Conservation (phyloP, 2,113 vertebrate species). For the Pachyramphus minor region DNA sequence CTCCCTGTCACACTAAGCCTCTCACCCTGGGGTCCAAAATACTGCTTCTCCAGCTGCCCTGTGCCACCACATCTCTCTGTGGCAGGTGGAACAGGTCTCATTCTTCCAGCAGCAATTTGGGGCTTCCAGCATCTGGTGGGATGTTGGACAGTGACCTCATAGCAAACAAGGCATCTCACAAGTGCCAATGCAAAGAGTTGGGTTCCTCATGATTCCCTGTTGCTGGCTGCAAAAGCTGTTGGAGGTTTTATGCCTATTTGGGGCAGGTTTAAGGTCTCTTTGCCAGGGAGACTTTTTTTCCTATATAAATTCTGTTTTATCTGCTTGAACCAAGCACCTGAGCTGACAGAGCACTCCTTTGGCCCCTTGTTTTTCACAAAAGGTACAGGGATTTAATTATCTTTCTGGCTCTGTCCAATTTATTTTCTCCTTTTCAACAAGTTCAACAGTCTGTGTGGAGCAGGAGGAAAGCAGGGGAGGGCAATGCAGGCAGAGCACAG, state of each 20-base stretch:
- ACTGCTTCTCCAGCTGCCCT: neutral
- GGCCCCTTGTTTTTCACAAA: neutral
- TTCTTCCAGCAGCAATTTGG: neutral
- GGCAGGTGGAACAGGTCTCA: fast-evolving
- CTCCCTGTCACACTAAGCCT: neutral
- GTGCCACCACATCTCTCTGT: fast-evolving
- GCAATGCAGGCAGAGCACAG: neutral
- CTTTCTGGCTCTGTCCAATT: neutral
- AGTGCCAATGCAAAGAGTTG: neutral
- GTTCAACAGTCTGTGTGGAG: fast-evolving
- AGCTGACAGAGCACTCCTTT: neutral
- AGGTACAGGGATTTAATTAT: neutral
- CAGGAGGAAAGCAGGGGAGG: neutral
- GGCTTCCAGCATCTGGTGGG: neutral
- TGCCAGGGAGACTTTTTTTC: neutral
- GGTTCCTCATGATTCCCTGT: fast-evolving
- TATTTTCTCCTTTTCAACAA: neutral
- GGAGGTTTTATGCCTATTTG: neutral
- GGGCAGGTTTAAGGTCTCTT: neutral
- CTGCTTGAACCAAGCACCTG: neutral
- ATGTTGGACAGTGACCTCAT: fast-evolving
- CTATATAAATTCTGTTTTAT: neutral
- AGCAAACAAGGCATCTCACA: neutral
- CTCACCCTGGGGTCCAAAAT: fast-evolving
- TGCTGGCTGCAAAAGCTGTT: neutral